Base-by-base conservation (phyloP, 2,797 vertebrate species). In the Myripristis murdjan region DNA sequence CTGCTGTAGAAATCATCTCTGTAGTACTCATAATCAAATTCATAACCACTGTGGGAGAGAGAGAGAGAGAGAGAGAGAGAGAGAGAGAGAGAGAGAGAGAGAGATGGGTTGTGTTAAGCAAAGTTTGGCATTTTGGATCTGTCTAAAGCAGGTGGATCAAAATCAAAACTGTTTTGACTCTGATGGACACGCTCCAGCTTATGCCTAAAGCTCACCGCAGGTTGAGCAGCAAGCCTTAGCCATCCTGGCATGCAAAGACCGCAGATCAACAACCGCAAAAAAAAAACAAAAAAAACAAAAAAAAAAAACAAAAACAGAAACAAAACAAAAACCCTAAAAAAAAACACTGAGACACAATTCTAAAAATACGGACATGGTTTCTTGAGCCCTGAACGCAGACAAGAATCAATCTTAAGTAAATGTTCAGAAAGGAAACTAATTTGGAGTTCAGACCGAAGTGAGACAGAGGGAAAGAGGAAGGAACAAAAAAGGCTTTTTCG, bases 21-120 rank as follows among this genome's bases (percentile, higher is more conserved):
- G 96, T 99, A 99, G 96, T 98, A 99, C 90, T 99, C 98, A 35
- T 99, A 99, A 89, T 99, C 98, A 91, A 99, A 99, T 86, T 99
- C 97, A 83, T 98, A 99, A 65, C 97, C 96, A 31, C 98, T 99
- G 85, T 63, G 63, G 67, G 18, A 24, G 49, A 73, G 10, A 12
- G 23, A 26, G 33, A 10, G 48, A 20, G 7, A 64, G 48, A 71
- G 47, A 81, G 37, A 67, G 18, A 24, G 49, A 73, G 10, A 12
- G 23, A 26, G 33, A 10, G 48, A 20, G 7, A 64, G 48, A 71
- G 47, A 81, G 37, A 64, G 57, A 71, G 39, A 64, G 58, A 71
- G n/a, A 14, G 15, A 75, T 39, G 35, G 47, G 28, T 39, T 52
- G 15, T 11, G 22, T 73, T 62, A 70, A 47, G 23, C 68, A 72